Percentiles rank a stretch among this genome's conserved stretches.
Conservation (phyloP, 2,113 vertebrate genomes). For the Pluvialis apricaria region DNA sequence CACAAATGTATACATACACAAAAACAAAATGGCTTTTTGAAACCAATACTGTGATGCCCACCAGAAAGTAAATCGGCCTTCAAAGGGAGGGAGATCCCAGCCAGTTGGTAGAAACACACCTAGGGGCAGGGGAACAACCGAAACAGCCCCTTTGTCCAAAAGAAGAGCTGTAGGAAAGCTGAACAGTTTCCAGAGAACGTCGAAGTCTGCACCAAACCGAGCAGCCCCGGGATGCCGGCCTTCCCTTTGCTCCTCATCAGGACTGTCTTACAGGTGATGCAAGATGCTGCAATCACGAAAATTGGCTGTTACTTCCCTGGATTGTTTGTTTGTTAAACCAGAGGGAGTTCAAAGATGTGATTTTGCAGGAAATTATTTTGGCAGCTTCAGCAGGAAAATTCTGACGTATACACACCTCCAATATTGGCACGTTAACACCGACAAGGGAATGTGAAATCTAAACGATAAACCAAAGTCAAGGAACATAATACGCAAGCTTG, state of each 20-base stretch:
- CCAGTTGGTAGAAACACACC: not conserved
- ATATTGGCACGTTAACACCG: not conserved
- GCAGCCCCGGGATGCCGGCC: not conserved
- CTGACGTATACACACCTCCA: fast-evolving
- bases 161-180: not conserved
- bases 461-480: not conserved
- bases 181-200: not conserved
- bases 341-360: not conserved
- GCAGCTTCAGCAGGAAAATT: not conserved
- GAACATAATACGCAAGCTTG: not conserved
- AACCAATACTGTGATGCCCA: not conserved
- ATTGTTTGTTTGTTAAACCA: not conserved
- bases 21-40: not conserved
- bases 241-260: not conserved
- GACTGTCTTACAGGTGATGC: not conserved
- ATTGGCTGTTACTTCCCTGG: not conserved
- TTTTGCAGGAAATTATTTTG: not conserved
- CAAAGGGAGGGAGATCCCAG: not conserved
- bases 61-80: not conserved
- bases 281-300: not conserved
- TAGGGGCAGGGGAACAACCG: not conserved
- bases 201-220: no score
- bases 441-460: not conserved
- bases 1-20: fast-evolving
- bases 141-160: not conserved